A percentile compares a stretch with the other conserved stretches of the same genome.
Conservation (phyloP, 2,797 vertebrate genomes). For the Anabacerthia variegaticeps region DNA sequence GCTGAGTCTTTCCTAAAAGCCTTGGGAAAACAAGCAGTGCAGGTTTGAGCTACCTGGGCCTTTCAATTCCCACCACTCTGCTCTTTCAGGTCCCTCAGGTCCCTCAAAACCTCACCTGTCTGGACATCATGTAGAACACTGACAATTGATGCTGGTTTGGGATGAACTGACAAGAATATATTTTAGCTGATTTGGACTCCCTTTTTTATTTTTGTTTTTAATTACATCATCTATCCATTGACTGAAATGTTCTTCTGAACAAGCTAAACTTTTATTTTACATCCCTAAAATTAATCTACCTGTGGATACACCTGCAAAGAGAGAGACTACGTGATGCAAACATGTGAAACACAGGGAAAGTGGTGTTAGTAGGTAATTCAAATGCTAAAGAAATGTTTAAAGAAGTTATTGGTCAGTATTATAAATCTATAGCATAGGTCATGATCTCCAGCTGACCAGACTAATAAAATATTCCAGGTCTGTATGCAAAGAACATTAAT, state of each 20-base stretch:
- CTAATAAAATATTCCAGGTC: neutral
- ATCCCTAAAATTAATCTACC: neutral
- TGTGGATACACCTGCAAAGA: neutral
- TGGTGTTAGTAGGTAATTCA: neutral
- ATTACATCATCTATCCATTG: neutral
- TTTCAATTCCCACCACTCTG: neutral
- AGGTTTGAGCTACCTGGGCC: neutral
- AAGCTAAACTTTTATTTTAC: neutral
- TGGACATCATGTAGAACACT: neutral
- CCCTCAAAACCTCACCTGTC: neutral
- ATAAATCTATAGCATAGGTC: neutral
- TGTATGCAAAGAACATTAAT: neutral
- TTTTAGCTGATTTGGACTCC: neutral
- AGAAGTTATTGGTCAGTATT: neutral
- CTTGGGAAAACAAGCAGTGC: neutral
- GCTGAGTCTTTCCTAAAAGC: neutral
- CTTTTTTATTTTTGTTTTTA: too few species aligned
- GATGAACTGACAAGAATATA: neutral
- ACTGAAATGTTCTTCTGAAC: neutral
- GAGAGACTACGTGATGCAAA: neutral
- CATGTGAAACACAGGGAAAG: neutral
- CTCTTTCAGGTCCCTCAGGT: neutral
- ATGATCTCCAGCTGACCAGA: neutral
- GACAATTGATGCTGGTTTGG: accelerated
- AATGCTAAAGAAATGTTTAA: neutral